Base-by-base conservation (phyloP, 2,797 vertebrate species). In the Phrynocephalus guinanensis region DNA sequence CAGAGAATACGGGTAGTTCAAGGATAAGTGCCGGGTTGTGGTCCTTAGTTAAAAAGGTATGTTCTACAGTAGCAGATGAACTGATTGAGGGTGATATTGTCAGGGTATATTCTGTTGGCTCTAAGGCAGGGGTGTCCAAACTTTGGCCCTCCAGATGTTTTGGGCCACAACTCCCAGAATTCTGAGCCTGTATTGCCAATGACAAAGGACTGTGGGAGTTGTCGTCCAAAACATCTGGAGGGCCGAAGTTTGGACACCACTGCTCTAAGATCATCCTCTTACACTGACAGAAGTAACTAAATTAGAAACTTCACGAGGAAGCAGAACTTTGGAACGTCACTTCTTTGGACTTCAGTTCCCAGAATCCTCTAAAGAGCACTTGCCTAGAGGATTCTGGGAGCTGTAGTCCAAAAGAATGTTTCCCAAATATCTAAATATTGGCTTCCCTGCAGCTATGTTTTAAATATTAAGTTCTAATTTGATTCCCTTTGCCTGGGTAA, bases 41-140 rank as follows among this genome's bases (percentile, higher is more conserved):
- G 50, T n/a, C 60, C 68, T 72, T 56, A 70, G 82, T 82, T 71
- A 18, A 72, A 30, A 90, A 85, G 8, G 3, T 73, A 68, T 44
- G 33, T 82, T 79, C 89, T 86, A 52, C 82, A 84, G 87, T 86
- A 44, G 63, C 50, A 70, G 44, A 78, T 87, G 10, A 84, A 91
- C 70, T 28, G n/a, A 66, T 77, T 72, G 44, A 3, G 56, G 73
- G n/a, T 82, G n/a, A 18, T 76, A 82, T 18, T 24, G 88, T 50
- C 28, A 48, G 86, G 79, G 3, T 84, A 71, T 1, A 18, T 90
- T 13, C 2, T 44, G 38, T 28, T 77, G 15, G 1, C 79, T 22
- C 9, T 6, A 44, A 44, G 38, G 2, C 38, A 44, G 38, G 38
- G 38, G 38, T 44, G 38, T 44, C 38, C 38, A 44, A 44, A 44